phyloP scores from a whole-genome alignment of 2,113 vertebrate genomes.

The Hassar affinis region DNA sequence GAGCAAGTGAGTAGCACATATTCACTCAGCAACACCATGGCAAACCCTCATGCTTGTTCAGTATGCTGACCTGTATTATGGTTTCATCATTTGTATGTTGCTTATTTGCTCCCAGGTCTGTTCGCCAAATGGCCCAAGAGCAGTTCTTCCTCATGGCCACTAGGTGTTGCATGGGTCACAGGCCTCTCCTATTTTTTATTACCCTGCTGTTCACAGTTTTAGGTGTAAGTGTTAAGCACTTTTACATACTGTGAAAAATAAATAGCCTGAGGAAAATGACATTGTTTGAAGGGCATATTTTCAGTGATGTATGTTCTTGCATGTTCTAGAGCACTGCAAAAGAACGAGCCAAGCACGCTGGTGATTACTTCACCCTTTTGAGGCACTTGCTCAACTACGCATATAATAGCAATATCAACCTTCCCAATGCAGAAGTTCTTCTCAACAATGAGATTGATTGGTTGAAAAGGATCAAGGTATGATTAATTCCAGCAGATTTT shows the following conservation, averaged over 20 bases:
- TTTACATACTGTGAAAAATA: background rate
- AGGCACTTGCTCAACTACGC: constrained; percentile 97
- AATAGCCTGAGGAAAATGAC: background rate
- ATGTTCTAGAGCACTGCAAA: constrained; percentile 88
- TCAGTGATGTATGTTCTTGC: constrained; percentile 1
- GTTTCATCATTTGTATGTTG: background rate
- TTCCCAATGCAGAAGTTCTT: constrained; percentile 98
- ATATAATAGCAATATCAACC: constrained; percentile 97
- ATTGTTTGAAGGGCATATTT: background rate
- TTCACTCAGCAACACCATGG: background rate
- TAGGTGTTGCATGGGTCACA: constrained; percentile 97
- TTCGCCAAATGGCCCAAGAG: constrained; percentile 98
- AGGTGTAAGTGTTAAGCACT: constrained; percentile 75
- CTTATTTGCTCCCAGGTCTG: constrained; percentile 76
- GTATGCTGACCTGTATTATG: background rate
- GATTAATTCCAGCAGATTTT: constrained; percentile 39
- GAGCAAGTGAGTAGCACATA: constrained; percentile 85
- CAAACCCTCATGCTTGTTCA: background rate
- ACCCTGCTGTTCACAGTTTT: constrained; percentile 97
- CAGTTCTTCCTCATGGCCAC: constrained; percentile 99
- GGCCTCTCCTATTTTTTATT: constrained; percentile 97
- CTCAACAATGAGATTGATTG: constrained; percentile 99
- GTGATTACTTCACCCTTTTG: constrained; percentile 95
- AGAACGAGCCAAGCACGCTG: constrained; percentile 94
- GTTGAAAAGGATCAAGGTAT: constrained; percentile 97